phyloP scores from a whole-genome alignment of 2,888 invertebrate species.

The Chaitophorus viminalis region DNA sequence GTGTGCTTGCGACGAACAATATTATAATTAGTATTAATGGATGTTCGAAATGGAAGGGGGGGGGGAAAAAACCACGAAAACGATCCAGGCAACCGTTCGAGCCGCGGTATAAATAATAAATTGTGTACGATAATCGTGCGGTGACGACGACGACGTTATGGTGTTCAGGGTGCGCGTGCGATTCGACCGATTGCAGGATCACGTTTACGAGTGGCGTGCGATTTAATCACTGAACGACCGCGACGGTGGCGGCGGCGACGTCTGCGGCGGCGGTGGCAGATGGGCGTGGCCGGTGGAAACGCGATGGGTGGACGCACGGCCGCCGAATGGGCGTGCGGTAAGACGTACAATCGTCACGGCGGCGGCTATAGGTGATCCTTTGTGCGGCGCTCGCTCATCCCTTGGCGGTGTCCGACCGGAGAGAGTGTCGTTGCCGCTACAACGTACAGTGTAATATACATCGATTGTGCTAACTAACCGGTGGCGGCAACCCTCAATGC shows the following conservation, averaged over 20 bases:
- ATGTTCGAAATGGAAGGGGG: too few relatives aligned
- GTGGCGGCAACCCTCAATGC: constrained; percentile 52
- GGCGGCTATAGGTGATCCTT: neutral
- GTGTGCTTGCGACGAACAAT: too few relatives aligned
- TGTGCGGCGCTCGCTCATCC: constrained; percentile 21
- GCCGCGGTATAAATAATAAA: neutral
- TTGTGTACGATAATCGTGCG: neutral
- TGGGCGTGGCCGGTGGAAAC: constrained; percentile 9
- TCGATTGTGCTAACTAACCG: constrained; percentile 59
- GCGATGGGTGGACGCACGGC: neutral
- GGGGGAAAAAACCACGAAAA: too few relatives aligned
- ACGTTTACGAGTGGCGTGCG: too few relatives aligned
- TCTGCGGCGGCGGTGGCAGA: neutral
- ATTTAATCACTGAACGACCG: too few relatives aligned
- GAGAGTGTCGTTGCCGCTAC: neutral
- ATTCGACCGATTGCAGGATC: too few relatives aligned
- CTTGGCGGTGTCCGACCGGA: constrained; percentile 29
- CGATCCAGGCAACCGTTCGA: too few relatives aligned
- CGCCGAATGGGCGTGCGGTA: constrained; percentile 54
- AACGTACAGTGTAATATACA: too few relatives aligned
- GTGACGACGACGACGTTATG: neutral
- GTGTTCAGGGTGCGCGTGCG: too few relatives aligned
- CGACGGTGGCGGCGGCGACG: too few relatives aligned
- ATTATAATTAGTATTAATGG: too few relatives aligned
- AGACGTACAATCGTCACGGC: constrained; percentile 40